phyloP scores from a whole-genome alignment of 2,888 invertebrate genomes.

The Calameuta filiformis region DNA sequence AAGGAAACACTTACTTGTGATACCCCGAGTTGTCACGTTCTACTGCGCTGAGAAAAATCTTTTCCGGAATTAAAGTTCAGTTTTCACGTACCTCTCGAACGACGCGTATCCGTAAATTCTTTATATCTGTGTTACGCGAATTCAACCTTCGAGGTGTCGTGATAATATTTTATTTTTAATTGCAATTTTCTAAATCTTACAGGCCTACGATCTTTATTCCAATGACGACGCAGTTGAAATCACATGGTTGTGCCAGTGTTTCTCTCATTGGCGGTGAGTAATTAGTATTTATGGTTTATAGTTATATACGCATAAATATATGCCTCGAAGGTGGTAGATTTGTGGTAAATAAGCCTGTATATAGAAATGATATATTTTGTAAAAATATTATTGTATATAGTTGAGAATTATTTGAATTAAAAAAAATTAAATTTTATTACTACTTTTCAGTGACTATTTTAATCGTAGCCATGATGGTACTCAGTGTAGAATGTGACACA shows the following conservation, averaged over 20 bases:
- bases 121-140: neutral
- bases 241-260: neutral
- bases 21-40: neutral
- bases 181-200: neutral
- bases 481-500: slow-evolving; percentile 15
- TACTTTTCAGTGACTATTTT: slow-evolving; percentile 27
- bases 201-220: neutral
- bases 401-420: too few relatives aligned
- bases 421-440: neutral
- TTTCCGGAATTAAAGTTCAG: neutral
- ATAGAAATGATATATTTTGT: too few relatives aligned
- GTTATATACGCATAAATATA: too few relatives aligned
- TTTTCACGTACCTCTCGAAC: neutral
- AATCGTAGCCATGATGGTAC: slow-evolving; percentile 20
- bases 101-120: neutral
- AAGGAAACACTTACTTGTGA: neutral
- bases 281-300: neutral
- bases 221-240: neutral
- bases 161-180: neutral
- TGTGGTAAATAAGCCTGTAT: too few relatives aligned
- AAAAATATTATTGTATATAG: too few relatives aligned
- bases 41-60: neutral
- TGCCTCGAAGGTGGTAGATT: too few relatives aligned
- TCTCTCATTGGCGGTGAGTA: slow-evolving; percentile 1
- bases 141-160: neutral